These are phyloP conservation scores for Ophion obscuratus DNA, from an alignment of 2,888 invertebrate genomes.

Conservation along the genomic window DNA sequence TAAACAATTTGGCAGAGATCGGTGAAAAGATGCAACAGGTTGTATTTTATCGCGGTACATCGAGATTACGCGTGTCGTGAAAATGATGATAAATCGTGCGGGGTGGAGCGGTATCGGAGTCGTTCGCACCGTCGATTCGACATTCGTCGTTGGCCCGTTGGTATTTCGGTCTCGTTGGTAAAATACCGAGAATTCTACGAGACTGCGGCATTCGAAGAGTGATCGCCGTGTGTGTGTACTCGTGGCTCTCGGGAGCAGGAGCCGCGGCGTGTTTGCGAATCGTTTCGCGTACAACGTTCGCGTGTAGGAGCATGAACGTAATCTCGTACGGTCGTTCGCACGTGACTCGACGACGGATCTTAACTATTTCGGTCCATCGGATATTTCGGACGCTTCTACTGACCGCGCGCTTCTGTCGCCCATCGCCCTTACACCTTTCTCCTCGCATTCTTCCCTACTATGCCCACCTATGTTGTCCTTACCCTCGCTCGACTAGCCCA, in stretches of 20 bases:
- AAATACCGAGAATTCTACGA: conserved; percentile 49
- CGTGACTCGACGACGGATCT: conserved; percentile 27
- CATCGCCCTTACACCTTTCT: background rate
- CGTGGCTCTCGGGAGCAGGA: background rate
- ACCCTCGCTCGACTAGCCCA: no score
- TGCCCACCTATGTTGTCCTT: no score
- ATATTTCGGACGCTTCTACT: conserved; percentile 47
- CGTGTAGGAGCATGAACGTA: conserved; percentile 7
- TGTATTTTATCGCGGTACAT: background rate
- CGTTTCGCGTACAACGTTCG: background rate
- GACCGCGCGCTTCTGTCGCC: conserved; percentile 20
- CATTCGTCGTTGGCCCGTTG: background rate
- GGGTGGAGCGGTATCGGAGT: background rate
- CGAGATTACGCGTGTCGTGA: no score
- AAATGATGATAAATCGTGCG: background rate
- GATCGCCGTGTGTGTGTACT: conserved; percentile 17
- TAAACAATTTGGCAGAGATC: background rate
- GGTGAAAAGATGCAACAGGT: background rate
- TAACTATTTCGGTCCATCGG: conserved; percentile 63
- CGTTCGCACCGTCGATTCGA: conserved; percentile 29
- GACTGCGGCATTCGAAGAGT: conserved; percentile 35
- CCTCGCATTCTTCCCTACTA: no score
- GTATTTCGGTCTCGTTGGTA: conserved; percentile 39
- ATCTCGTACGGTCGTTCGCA: conserved; percentile 38
- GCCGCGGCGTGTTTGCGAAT: conserved; percentile 25